Conservation (phyloP, 2,888 invertebrate species). For the Drosophila buzzatii region DNA sequence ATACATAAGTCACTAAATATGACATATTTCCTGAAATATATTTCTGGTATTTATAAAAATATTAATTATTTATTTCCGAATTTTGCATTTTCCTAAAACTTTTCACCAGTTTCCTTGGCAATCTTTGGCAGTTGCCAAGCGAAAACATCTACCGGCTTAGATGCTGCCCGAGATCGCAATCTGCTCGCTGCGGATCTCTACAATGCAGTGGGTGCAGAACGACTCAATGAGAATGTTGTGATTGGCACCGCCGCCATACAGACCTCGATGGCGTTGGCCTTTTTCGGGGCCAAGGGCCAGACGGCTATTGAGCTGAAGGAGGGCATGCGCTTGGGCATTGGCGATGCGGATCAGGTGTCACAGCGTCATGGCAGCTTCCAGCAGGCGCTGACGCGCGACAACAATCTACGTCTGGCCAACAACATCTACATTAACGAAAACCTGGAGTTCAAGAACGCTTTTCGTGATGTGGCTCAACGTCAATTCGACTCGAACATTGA, state of each 20-base stretch:
- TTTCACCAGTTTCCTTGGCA: constrained; percentile 49
- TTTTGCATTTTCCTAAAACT: background rate
- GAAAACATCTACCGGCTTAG: constrained; percentile 37
- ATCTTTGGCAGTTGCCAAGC: constrained; percentile 36
- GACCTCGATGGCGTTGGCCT: constrained; percentile 89
- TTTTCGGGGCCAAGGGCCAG: constrained; percentile 89
- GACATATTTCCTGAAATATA: background rate
- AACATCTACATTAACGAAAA: constrained; percentile 89
- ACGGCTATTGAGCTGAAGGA: constrained; percentile 88
- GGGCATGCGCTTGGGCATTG: constrained; percentile 85
- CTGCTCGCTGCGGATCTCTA: constrained; percentile 79
- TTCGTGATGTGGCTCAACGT: constrained; percentile 87
- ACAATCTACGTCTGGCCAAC: constrained; percentile 88
- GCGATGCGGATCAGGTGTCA: constrained; percentile 72
- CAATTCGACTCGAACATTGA: constrained; percentile 89
- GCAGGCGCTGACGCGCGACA: constrained; percentile 73
- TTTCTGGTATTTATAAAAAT: background rate
- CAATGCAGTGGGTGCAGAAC: constrained; percentile 87
- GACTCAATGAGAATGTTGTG: constrained; percentile 88
- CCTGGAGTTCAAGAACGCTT: constrained; percentile 87
- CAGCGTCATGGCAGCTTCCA: constrained; percentile 77
- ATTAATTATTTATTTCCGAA: background rate
- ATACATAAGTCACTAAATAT: background rate
- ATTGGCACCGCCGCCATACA: constrained; percentile 92
- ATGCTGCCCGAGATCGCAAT: constrained; percentile 72